A percentile compares a stretch with the other conserved stretches of the same genome.
Conservation (phyloP, 2,797 vertebrate genomes). For the Artibeus lituratus region DNA sequence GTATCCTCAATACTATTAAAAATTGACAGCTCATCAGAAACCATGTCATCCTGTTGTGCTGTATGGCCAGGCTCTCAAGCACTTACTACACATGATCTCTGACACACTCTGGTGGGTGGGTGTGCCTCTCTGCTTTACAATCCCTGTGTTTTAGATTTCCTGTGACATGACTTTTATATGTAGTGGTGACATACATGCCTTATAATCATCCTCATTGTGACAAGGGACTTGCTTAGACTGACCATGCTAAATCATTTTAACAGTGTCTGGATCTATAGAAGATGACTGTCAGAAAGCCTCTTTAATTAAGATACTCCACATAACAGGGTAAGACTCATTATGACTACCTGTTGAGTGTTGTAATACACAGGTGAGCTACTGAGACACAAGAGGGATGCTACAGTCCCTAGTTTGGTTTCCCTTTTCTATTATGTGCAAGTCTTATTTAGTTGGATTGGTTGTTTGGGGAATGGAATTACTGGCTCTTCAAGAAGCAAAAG, state of each 20-base stretch:
- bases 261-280: background rate
- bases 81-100: background rate
- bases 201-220: background rate
- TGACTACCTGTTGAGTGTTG: background rate
- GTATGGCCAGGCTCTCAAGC: background rate
- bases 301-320: background rate
- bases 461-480: conserved; percentile 51
- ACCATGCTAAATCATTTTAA: background rate
- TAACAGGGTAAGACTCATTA: background rate
- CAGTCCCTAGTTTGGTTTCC: conserved; percentile 52
- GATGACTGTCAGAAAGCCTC: background rate
- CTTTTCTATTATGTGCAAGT: conserved; percentile 56
- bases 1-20: background rate
- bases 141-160: background rate
- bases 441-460: conserved; percentile 50
- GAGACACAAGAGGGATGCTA: conserved; percentile 58
- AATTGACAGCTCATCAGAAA: background rate
- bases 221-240: conserved; percentile 1
- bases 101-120: background rate
- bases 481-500: conserved; percentile 36
- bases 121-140: background rate
- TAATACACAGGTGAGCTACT: conserved; percentile 64
- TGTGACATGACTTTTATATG: background rate
- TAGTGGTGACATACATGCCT: background rate
- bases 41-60: background rate